Evolutionary conservation across 2,888 invertebrate genomes (phyloP), one percentile per base, ranked within the genome.

Genomic region (Smittia sp.): DNA sequence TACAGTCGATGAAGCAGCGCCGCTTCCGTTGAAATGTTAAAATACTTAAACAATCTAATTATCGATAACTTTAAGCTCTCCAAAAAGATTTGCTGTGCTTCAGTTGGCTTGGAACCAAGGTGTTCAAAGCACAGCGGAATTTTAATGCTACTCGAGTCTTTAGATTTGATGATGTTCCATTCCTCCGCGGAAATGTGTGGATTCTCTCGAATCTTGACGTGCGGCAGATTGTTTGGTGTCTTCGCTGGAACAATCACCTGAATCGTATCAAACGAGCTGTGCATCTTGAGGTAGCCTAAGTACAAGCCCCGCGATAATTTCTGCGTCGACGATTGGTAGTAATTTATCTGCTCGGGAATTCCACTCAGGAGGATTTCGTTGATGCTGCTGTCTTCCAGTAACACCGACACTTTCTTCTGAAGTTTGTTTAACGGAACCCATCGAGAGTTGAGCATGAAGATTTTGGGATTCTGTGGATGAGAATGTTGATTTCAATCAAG

Each of bases 131-230:
- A 65, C 15, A 73, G 65, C 76, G 82, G 78, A 79, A 80, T 81
- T 81, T 82, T 38, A 0, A 77, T 75, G 78, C 80, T 81, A 18
- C 83, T 84, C 0, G 84, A 82, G 76, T 86, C 86, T 52, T 80
- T 84, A 20, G 86, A 87, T 78, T 90, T 91, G 11, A 98, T 84
- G 81, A 94, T 93, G 77, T 93, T 91, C 98, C 98, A 98, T 83
- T 98, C 98, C 80, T 98, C 98, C 25, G 92, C 92, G 13, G 96
- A 96, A 0, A 99, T 94, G 80, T 98, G 97, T 0, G 97, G 93
- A 84, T 98, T 98, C 77, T 96, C 94, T 75, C 98, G 85, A 41
- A 98, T 89, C 81, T 94, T 93, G 76, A 92, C 92, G 80, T 96
- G 94, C 0, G 98, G 98, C 76, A 98, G 86, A 77, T 97, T 93